Percentiles rank a stretch among this genome's conserved stretches.
These are phyloP conservation scores for Oplegnathus fasciatus DNA, from an alignment of 2,113 vertebrate species.

Conservation along the genomic window DNA sequence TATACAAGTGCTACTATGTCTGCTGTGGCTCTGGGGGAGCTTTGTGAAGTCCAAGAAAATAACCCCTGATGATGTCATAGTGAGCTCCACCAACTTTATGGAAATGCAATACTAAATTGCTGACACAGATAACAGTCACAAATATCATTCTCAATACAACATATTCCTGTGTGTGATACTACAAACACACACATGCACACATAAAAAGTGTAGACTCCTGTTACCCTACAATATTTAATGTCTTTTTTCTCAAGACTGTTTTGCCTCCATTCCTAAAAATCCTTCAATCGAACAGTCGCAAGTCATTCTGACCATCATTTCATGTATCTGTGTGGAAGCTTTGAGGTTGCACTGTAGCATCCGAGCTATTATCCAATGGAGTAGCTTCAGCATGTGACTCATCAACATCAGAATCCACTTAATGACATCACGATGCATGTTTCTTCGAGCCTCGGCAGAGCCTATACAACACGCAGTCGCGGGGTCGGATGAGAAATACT, in stretches of 20 bases:
- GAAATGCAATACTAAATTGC: background rate
- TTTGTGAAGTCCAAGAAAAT: background rate
- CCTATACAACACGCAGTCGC: constrained; percentile 23
- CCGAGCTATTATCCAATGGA: constrained; percentile 67
- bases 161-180: background rate
- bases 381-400: constrained; percentile 80
- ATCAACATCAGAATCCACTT: constrained; percentile 77
- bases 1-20: no score
- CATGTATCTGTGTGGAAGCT: constrained; percentile 13
- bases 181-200: background rate
- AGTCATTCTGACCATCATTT: constrained; percentile 2
- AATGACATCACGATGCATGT: constrained; percentile 80
- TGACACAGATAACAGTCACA: background rate
- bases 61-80: constrained; percentile 21
- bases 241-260: background rate
- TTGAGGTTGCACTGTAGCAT: constrained; percentile 48
- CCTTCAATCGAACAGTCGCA: background rate
- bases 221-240: background rate
- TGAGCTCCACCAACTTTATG: background rate
- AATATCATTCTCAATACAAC: background rate
- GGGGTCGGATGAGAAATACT: constrained; percentile 9
- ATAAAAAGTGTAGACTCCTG: background rate
- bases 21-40: background rate
- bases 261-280: background rate
- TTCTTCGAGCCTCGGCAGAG: constrained; percentile 51